Evolutionary conservation across 2,113 vertebrate genomes (phyloP), one percentile per base, ranked within the genome.

Genomic region (Morone saxatilis): DNA sequence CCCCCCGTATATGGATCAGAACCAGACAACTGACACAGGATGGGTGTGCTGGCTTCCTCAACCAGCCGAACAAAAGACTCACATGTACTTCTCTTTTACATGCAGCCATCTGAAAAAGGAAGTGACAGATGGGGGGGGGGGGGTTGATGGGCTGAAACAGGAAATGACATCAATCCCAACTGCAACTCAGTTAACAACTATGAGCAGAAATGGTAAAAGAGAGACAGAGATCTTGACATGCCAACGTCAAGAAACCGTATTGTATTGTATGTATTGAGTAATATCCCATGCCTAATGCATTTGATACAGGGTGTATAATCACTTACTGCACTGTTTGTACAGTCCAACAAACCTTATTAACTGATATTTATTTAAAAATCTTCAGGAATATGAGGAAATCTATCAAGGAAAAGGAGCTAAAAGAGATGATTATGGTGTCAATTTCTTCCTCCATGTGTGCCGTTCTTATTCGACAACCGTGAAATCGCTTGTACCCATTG

Each of bases 21-120:
- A 71, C 73, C 56, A 60, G 71, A 38, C 65, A 73, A 86, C 40
- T 86, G 88, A 86, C 88, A 95, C 94, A 94, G 94, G 93, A 94
- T 94, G 92, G 94, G 93, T 72, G 94, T 89, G 93, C 82, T 88
- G 63, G 78, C 89, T 95, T 96, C 94, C 94, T 94, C 88, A 66
- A 83, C 73, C 75, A 77, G 76, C 66, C 20, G 43, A 91, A 95
- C 90, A 94, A 95, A 94, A 91, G 91, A 72, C 80, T 57, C 51
- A 11, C 90, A 88, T 88, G 72, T 85, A 93, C 87, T 91, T 93
- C 86, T 88, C 68, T 85, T 86, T 89, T 69, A 90, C 75, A 84
- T 48, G 80, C 90, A 89, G 90, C 82, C 67, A 84, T 70, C 65
- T 80, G 78, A 93, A 92, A 90, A 88, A 93, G 95, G 94, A 95